Conservation (phyloP, 2,888 invertebrate genomes). For the Ichneumoninae sp. region DNA sequence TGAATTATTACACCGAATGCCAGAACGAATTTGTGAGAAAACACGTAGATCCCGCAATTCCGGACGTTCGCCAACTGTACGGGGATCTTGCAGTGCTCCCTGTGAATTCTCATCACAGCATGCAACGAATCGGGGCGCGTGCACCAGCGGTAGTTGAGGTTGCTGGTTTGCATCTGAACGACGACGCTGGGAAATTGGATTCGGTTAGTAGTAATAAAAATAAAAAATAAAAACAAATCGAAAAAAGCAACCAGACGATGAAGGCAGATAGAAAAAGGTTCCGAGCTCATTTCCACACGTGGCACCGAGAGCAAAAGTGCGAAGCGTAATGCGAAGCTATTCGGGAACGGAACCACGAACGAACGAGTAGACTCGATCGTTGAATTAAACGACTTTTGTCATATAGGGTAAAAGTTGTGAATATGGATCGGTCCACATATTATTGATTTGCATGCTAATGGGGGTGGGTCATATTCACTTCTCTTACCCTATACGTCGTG, state of each 20-base stretch:
- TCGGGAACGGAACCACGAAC: background rate
- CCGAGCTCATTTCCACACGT: background rate
- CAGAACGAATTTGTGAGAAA: slow-evolving; percentile 55
- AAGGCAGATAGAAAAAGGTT: slow-evolving; percentile 6
- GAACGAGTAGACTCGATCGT: slow-evolving; percentile 13
- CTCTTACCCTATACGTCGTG: too few species aligned
- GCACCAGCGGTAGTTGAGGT: slow-evolving; percentile 85
- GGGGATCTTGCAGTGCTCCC: slow-evolving; percentile 81
- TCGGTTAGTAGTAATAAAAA: slow-evolving; percentile 60
- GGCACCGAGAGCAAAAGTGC: background rate
- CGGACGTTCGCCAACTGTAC: slow-evolving; percentile 68
- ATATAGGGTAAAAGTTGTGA: background rate
- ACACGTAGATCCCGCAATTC: slow-evolving; percentile 44
- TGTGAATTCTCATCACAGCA: slow-evolving; percentile 86
- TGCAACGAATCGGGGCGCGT: slow-evolving; percentile 85
- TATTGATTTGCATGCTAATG: too few species aligned
- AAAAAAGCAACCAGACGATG: background rate
- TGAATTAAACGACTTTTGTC: slow-evolving; percentile 8
- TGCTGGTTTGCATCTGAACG: slow-evolving; percentile 85
- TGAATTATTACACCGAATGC: slow-evolving; percentile 45
- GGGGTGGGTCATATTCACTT: too few species aligned
- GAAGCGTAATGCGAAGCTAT: slow-evolving; percentile 6
- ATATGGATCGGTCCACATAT: background rate
- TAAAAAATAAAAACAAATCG: background rate
- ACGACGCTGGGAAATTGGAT: slow-evolving; percentile 52